Base-by-base conservation (phyloP, 2,797 vertebrate species). In the Hoplostethus atlanticus region DNA sequence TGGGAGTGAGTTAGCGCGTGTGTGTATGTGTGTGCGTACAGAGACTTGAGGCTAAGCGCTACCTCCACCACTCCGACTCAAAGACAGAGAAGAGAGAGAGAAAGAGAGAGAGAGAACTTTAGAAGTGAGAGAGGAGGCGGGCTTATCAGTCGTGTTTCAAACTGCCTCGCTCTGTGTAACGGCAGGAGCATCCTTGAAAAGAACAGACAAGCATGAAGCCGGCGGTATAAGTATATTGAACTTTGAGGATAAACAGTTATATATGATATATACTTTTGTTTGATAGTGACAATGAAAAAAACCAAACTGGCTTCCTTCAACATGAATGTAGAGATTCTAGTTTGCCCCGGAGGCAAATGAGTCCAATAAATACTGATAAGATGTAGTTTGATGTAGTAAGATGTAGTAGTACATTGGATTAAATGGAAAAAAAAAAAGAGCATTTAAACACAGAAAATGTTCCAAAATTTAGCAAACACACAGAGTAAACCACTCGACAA, bases 381-480 rank as follows among this genome's bases (percentile, higher is more conserved):
- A 60, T 61, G n/a, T 21, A 36, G 50, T 30, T 30, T 15, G 21
- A 71, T 42, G 40, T 34, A 48, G 30, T 12, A 48, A 47, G 68
- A 34, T 51, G 21, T 21, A 21, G 21, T 21, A 21, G 21, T 21
- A 21, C 21, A 21, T 71, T 34, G 64, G 61, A 68, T 46, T 73
- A 70, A 60, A 84, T 81, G 74, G 34, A 67, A 28, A 77, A 65
- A 68, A 65, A 64, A 64, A 79, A 72, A 61, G 53, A 65, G 74
- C 68, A 76, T 71, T 55, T 34, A 25, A 71, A 84, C 64, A 81
- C 46, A 66, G 28, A 67, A 81, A 62, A 63, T 75, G 68, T 73
- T 78, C 53, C 83, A 72, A 72, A 56, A 51, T 74, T 83, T 72
- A 82, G 65, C 67, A 85, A 89, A 71, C 71, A 83, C 78, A 79